Conservation (phyloP, 1,140 invertebrate genomes). For the Diorhabda carinulata region DNA sequence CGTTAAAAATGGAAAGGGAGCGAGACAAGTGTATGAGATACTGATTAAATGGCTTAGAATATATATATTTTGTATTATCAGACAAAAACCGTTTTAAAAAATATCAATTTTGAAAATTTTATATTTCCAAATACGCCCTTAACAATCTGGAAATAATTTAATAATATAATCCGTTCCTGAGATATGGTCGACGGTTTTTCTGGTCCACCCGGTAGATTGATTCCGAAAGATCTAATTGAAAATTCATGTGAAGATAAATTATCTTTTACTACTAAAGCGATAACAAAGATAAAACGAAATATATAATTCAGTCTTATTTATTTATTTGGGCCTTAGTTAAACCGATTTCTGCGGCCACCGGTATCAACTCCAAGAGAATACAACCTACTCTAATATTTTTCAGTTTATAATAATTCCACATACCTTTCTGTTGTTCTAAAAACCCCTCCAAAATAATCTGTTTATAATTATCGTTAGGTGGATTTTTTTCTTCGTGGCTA, state of each 20-base stretch:
- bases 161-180: too few species aligned
- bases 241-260: background rate
- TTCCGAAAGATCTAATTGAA: background rate
- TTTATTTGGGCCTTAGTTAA: background rate
- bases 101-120: too few species aligned
- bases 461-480: slow-evolving; percentile 18
- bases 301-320: background rate
- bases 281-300: background rate
- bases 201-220: too few species aligned
- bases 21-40: too few species aligned
- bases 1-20: too few species aligned
- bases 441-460: slow-evolving; percentile 25
- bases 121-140: too few species aligned
- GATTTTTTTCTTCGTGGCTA: slow-evolving; percentile 49
- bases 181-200: too few species aligned
- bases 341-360: background rate
- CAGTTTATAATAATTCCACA: background rate
- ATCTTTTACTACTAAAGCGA: background rate
- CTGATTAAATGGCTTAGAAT: too few species aligned
- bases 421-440: slow-evolving; percentile 23
- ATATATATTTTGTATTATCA: too few species aligned
- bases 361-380: background rate
- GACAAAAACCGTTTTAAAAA: too few species aligned
- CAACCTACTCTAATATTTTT: background rate
- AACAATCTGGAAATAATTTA: too few species aligned